Evolutionary conservation across 2,888 invertebrate genomes (phyloP).

Genomic region (Pandemis heparana): DNA sequence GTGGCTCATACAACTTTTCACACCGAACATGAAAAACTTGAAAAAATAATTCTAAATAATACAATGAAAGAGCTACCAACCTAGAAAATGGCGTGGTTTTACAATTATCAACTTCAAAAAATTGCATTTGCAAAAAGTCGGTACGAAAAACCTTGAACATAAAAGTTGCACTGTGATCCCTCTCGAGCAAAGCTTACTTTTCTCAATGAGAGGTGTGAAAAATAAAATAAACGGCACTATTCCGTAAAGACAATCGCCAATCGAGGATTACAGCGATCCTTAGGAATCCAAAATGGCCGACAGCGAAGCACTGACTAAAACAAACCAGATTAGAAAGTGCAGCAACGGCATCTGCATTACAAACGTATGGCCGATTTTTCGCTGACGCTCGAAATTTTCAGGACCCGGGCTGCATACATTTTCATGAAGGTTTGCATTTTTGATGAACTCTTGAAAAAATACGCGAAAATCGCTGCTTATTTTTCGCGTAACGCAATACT

Average conservation of each 20-base stretch:
- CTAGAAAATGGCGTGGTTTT: too few relatives aligned
- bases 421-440: slow-evolving; percentile 81
- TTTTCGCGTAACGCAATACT: slow-evolving; percentile 20
- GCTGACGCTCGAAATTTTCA: slow-evolving; percentile 58
- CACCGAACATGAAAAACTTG: too few relatives aligned
- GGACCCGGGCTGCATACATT: slow-evolving; percentile 72
- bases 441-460: slow-evolving; percentile 72
- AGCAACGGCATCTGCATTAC: slow-evolving; percentile 62
- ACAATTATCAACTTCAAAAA: too few relatives aligned
- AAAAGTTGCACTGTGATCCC: too few relatives aligned
- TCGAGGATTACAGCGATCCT: background rate
- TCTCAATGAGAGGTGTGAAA: too few relatives aligned
- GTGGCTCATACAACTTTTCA: too few relatives aligned
- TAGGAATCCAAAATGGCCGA: slow-evolving; percentile 6
- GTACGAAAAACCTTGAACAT: too few relatives aligned
- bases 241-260: background rate
- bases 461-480: slow-evolving; percentile 52
- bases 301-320: slow-evolving; percentile 24
- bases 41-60: too few relatives aligned
- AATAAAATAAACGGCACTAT: background rate
- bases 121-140: too few relatives aligned
- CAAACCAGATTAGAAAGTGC: slow-evolving; percentile 29
- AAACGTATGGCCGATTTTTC: slow-evolving; percentile 63
- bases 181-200: too few relatives aligned
- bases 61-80: too few relatives aligned